Percentiles rank a stretch among this genome's conserved stretches.
Conservation (phyloP, 2,888 invertebrate species). For the Chalcis sispes region DNA sequence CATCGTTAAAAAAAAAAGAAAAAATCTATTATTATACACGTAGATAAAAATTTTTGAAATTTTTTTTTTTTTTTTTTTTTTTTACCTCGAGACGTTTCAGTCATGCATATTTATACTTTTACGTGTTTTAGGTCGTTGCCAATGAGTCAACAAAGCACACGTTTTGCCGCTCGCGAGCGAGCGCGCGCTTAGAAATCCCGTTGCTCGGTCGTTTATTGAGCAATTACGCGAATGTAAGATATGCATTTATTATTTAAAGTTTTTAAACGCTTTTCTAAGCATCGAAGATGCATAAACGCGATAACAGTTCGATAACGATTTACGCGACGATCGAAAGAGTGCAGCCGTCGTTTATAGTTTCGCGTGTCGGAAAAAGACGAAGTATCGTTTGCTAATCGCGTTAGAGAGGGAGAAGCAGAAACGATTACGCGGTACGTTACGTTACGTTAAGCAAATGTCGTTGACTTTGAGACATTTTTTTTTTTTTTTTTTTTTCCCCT, state of each 20-base stretch:
- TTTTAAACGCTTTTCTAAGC: slow-evolving; percentile 26
- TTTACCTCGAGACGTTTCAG: neutral
- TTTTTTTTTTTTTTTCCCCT: neutral
- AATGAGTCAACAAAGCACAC: slow-evolving; percentile 20
- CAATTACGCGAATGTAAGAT: slow-evolving; percentile 1
- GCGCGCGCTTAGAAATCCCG: slow-evolving; percentile 10
- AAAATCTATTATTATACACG: too few species aligned
- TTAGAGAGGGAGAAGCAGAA: slow-evolving; percentile 29
- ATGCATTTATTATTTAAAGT: neutral
- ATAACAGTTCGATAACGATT: slow-evolving; percentile 51
- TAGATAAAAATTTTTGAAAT: neutral
- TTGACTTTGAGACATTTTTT: slow-evolving; percentile 28
- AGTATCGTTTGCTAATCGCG: neutral
- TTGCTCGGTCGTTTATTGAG: slow-evolving; percentile 12
- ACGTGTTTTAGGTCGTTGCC: neutral
- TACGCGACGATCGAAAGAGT: slow-evolving; percentile 3
- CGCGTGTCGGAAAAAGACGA: neutral
- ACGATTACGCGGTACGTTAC: slow-evolving; percentile 48
- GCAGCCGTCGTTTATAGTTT: neutral
- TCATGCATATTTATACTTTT: slow-evolving; percentile 17
- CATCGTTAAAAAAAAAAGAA: too few species aligned
- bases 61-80: neutral
- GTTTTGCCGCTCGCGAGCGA: neutral
- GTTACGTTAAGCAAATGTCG: slow-evolving; percentile 29
- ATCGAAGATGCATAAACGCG: slow-evolving; percentile 19